These are phyloP conservation scores for Albula glossodonta DNA, from an alignment of 2,113 vertebrate genomes.

Conservation along the genomic window DNA sequence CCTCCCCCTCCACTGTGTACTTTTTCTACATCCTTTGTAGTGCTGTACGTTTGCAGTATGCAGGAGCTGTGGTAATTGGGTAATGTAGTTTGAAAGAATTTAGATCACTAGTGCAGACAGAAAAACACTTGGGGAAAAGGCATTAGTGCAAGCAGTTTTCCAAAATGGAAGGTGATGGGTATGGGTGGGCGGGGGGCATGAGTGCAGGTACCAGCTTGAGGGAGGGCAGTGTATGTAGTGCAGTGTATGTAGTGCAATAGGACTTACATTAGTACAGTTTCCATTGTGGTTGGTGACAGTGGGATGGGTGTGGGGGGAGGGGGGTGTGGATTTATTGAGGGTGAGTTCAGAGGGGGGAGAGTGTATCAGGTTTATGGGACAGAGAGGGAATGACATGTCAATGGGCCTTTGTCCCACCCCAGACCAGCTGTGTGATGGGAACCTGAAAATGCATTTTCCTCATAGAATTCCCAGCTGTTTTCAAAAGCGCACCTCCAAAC, in stretches of 20 bases:
- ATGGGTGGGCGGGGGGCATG: too few relatives aligned
- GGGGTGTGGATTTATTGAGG: not conserved
- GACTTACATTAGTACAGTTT: not conserved
- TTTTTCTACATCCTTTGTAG: not conserved
- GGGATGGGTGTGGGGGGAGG: not conserved
- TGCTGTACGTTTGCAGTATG: not conserved
- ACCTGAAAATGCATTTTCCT: slow-evolving; percentile 2
- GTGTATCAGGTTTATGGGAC: not conserved
- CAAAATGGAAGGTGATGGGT: not conserved
- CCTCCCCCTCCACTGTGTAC: not conserved
- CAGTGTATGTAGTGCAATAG: not conserved
- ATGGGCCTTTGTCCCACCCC: not conserved
- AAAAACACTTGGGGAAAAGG: not conserved
- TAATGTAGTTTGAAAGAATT: not conserved
- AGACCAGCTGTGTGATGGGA: not conserved
- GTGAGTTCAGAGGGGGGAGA: not conserved
- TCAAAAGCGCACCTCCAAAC: not conserved
- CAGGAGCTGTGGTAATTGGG: not conserved
- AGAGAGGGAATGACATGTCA: not conserved
- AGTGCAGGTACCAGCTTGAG: not conserved
- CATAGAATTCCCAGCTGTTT: slow-evolving; percentile 1
- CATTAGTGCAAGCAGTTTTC: not conserved
- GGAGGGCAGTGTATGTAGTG: not conserved
- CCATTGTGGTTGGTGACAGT: not conserved
- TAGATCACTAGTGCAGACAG: not conserved